phyloP scores from a whole-genome alignment of 1,140 invertebrate genomes.

The Scaptomyza montana region DNA sequence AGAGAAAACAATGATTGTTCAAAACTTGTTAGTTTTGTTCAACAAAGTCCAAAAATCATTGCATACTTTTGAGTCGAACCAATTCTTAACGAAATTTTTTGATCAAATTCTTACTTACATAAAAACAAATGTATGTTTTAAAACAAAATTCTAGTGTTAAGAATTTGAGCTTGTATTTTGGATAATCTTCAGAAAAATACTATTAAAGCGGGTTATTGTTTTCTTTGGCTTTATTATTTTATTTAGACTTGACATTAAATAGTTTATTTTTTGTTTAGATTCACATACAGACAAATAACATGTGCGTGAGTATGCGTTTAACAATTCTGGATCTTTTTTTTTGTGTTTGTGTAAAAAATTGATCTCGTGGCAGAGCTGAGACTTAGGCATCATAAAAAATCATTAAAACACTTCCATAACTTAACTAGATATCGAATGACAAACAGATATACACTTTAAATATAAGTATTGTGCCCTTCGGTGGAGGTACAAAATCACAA shows the following conservation, averaged over 20 bases:
- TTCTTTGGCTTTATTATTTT: conserved; percentile 40
- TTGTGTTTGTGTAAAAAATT: neutral
- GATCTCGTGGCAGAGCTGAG: neutral
- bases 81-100: too few relatives aligned
- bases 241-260: conserved; percentile 32
- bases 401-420: conserved; percentile 15
- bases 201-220: neutral
- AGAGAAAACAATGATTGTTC: too few relatives aligned
- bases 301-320: conserved; percentile 29
- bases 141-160: too few relatives aligned
- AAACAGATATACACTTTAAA: neutral
- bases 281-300: conserved; percentile 7
- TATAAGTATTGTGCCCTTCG: neutral
- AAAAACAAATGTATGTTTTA: too few relatives aligned
- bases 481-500: neutral
- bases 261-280: conserved; percentile 11
- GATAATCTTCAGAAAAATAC: too few relatives aligned
- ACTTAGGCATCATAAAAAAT: neutral
- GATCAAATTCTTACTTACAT: too few relatives aligned
- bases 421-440: conserved; percentile 2
- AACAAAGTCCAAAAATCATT: too few relatives aligned
- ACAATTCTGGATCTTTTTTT: conserved; percentile 3
- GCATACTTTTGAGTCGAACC: too few relatives aligned
- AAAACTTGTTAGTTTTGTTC: too few relatives aligned
- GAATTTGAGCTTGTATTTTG: too few relatives aligned